Evolutionary conservation across 2,113 vertebrate species (phyloP).

Genomic region (Tamias sibiricus): DNA sequence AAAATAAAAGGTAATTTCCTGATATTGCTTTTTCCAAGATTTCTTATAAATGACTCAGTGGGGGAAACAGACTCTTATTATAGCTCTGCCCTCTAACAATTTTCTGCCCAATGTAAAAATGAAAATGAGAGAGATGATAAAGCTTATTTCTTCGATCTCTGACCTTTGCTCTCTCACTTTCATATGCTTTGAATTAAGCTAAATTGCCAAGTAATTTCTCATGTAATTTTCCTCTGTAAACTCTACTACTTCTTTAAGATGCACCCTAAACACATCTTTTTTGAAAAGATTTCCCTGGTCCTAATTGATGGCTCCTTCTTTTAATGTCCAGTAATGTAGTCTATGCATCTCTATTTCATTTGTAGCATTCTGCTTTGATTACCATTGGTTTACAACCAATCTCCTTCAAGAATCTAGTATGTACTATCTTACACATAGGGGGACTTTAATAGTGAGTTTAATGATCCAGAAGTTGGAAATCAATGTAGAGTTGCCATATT

Average conservation of each 20-base stretch:
- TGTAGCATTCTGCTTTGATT: not conserved
- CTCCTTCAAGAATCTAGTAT: not conserved
- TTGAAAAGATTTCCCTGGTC: not conserved
- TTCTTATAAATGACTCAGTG: slow-evolving; percentile 9
- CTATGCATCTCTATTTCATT: not conserved
- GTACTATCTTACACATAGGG: not conserved
- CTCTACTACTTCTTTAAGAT: not conserved
- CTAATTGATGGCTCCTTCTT: not conserved
- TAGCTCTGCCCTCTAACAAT: not conserved
- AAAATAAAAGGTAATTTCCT: slow-evolving; percentile 51
- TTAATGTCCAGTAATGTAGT: not conserved
- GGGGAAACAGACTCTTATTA: not conserved
- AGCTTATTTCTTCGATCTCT: not conserved
- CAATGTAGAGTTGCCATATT: not conserved
- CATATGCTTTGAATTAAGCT: not conserved
- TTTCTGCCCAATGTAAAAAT: not conserved
- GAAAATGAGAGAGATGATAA: not conserved
- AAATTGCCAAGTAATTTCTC: not conserved
- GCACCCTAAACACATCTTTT: not conserved
- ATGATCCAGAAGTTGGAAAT: not conserved
- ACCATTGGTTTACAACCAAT: not conserved
- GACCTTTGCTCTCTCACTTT: not conserved
- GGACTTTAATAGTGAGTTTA: not conserved
- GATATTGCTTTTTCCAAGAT: slow-evolving; percentile 33
- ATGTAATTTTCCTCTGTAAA: slow-evolving; percentile 21